These are phyloP conservation scores for Rhaphigaster nebulosa DNA, from an alignment of 2,888 invertebrate species.

Conservation along the genomic window DNA sequence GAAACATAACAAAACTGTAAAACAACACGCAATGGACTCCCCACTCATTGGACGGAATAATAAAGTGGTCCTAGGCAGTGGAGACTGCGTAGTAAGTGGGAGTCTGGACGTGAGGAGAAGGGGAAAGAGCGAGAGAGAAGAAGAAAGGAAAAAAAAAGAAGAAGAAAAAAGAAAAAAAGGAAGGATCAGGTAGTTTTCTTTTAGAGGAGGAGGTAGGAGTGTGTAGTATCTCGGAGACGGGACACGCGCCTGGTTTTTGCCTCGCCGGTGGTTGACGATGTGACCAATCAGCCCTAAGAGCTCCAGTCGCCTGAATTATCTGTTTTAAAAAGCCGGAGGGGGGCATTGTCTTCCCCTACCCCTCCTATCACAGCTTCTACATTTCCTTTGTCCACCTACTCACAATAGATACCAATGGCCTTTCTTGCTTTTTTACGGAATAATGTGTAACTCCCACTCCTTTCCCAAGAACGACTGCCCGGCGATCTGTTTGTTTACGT, in stretches of 20 bases:
- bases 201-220: slow-evolving; percentile 8
- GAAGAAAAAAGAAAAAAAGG: not conserved
- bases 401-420: slow-evolving; percentile 40
- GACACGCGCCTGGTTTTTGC: slow-evolving; percentile 34
- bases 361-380: slow-evolving; percentile 33
- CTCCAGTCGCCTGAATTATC: slow-evolving; percentile 37
- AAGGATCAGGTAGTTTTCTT: slow-evolving; percentile 37
- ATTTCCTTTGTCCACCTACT: slow-evolving; percentile 44
- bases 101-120: slow-evolving; percentile 16
- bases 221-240: not conserved
- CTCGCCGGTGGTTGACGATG: not conserved
- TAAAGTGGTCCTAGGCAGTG: slow-evolving; percentile 18
- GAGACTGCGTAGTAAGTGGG: slow-evolving; percentile 38
- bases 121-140: slow-evolving; percentile 30
- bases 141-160: slow-evolving; percentile 19
- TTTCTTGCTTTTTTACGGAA: slow-evolving; percentile 5
- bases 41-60: slow-evolving; percentile 21
- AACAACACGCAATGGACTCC: not conserved
- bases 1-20: not conserved
- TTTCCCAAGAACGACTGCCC: not conserved
- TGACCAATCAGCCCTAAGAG: slow-evolving; percentile 42
- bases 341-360: slow-evolving; percentile 41
- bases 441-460: not conserved
- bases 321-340: slow-evolving; percentile 36
- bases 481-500: slow-evolving; percentile 17